Evolutionary conservation across 2,888 invertebrate genomes (phyloP).

Genomic region (Drosophila lacicola): DNA sequence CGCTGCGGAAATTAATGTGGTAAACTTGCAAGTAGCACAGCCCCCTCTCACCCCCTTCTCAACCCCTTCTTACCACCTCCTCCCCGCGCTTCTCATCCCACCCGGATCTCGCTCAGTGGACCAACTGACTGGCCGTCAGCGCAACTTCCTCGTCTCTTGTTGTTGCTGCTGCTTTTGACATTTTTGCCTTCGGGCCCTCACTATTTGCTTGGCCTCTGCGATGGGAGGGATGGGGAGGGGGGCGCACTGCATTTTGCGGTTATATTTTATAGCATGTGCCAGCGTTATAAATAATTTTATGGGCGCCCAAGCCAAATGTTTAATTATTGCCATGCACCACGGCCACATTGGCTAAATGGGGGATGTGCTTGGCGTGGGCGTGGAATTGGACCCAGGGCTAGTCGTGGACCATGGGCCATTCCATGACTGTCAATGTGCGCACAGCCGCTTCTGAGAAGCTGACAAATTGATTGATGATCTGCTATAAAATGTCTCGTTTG

Average conservation of each 20-base stretch:
- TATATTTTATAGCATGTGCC: constrained; percentile 68
- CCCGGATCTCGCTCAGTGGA: neutral
- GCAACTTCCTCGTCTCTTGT: constrained; percentile 46
- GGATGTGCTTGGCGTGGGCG: constrained; percentile 29
- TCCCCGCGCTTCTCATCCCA: neutral
- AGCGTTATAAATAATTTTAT: constrained; percentile 70
- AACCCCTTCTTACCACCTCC: neutral
- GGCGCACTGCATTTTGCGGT: constrained; percentile 58
- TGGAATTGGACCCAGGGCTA: constrained; percentile 8
- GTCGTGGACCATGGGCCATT: constrained; percentile 12
- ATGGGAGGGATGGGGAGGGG: no score
- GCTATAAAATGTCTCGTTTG: constrained; percentile 84
- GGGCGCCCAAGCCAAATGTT: constrained; percentile 60
- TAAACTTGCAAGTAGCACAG: constrained; percentile 63
- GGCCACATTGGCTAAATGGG: constrained; percentile 5
- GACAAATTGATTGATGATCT: constrained; percentile 84
- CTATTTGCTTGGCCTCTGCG: neutral
- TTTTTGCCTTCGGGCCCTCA: constrained; percentile 32
- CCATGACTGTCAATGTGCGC: constrained; percentile 66
- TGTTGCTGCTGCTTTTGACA: constrained; percentile 61
- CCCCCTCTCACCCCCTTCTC: neutral
- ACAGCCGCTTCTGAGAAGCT: constrained; percentile 59
- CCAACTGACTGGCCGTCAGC: constrained; percentile 39
- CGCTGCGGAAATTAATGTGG: constrained; percentile 78
- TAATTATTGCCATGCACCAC: constrained; percentile 55